Conservation (phyloP, 2,888 invertebrate genomes). For the Amphipoea oculea region DNA sequence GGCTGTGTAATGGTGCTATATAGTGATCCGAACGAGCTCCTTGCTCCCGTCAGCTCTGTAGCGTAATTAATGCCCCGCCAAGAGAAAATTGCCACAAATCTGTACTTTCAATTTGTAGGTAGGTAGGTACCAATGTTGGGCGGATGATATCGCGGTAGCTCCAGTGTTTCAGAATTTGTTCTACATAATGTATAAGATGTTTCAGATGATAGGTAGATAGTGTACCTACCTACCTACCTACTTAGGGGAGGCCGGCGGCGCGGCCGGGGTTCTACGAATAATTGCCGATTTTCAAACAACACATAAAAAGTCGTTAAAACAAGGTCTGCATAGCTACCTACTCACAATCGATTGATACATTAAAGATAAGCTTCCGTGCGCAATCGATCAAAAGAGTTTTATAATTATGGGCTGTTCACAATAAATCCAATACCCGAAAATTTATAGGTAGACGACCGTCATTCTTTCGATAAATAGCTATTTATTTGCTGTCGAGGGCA, state of each 20-base stretch:
- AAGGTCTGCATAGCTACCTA: background rate
- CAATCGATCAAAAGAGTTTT: background rate
- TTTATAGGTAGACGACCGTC: background rate
- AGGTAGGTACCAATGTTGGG: background rate
- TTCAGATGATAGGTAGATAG: background rate
- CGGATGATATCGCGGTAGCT: background rate
- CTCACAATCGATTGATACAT: background rate
- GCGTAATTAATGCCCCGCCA: conserved; percentile 76
- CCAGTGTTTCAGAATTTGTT: background rate
- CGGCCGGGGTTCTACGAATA: no score
- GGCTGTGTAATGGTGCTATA: conserved; percentile 67
- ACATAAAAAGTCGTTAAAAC: background rate
- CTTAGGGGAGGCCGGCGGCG: no score
- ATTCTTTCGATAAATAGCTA: background rate
- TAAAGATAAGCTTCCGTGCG: background rate
- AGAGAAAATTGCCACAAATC: conserved; percentile 75
- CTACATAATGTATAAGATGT: background rate
- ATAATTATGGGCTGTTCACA: background rate
- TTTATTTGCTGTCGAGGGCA: background rate
- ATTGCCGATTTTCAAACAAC: no score
- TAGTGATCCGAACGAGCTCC: conserved; percentile 70
- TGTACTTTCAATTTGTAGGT: conserved; percentile 68
- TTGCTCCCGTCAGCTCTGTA: conserved; percentile 66
- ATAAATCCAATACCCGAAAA: background rate
- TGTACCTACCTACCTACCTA: background rate